Conservation (phyloP, 2,113 vertebrate species). For the zebrafish (Danio rerio) region GRCz12tu NC_133180.1:28221501-28222000, state of each 20-base stretch:
- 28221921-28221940: too few relatives aligned
- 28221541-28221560: background rate
- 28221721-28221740: background rate
- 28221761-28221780: background rate
- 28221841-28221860: background rate
- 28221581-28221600: slow-evolving; percentile 30
- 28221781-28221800: background rate
- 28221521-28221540: slow-evolving; percentile 26
- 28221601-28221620: slow-evolving; percentile 21
- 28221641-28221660: slow-evolving; percentile 22
- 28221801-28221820: background rate
- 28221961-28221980: too few relatives aligned
- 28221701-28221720: background rate
- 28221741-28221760: slow-evolving; percentile 12
- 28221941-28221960: too few relatives aligned
- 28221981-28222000: too few relatives aligned
- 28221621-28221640: slow-evolving; percentile 30
- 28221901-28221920: too few relatives aligned
- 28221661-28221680: background rate
- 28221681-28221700: background rate
- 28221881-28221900: background rate
- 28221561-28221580: slow-evolving; percentile 12
- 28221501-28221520: slow-evolving; percentile 62
- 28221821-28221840: background rate
- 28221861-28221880: background rate